phyloP scores from a whole-genome alignment of 2,797 vertebrate species.

The Pempheris klunzingeri region DNA sequence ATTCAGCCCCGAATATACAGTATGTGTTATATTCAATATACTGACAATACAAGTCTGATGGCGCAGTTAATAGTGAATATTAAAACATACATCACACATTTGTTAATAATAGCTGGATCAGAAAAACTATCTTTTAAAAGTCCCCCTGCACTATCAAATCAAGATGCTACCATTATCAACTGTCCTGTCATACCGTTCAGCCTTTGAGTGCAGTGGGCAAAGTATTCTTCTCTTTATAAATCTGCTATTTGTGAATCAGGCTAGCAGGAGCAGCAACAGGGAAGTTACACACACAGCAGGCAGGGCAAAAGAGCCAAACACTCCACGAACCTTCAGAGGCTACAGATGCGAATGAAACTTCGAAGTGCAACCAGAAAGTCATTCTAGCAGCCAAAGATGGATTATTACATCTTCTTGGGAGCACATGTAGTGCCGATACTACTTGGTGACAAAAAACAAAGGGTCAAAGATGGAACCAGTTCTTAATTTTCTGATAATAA shows the following conservation, averaged over 20 bases:
- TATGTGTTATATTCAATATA: background rate
- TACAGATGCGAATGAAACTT: background rate
- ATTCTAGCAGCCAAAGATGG: background rate
- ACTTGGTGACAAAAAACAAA: background rate
- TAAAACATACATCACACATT: background rate
- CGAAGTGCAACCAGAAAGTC: background rate
- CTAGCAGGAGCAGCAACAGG: conserved; percentile 9
- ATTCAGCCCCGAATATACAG: no score
- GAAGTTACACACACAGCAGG: conserved; percentile 20
- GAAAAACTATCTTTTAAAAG: background rate
- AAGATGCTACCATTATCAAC: background rate
- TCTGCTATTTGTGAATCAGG: conserved; percentile 22
- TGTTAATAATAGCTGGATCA: background rate
- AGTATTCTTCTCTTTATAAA: background rate
- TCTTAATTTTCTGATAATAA: no score
- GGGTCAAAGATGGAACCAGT: background rate
- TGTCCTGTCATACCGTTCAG: background rate
- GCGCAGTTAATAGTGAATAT: background rate
- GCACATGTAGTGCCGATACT: background rate
- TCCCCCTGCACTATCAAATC: background rate
- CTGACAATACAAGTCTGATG: background rate
- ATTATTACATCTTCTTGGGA: background rate
- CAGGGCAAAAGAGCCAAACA: conserved; percentile 3
- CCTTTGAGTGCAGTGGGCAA: background rate
- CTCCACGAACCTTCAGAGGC: no score